Percentiles rank a stretch among this genome's conserved stretches.
Conservation (phyloP, 2,797 vertebrate genomes). For the Euphonia xanthogaster region DNA sequence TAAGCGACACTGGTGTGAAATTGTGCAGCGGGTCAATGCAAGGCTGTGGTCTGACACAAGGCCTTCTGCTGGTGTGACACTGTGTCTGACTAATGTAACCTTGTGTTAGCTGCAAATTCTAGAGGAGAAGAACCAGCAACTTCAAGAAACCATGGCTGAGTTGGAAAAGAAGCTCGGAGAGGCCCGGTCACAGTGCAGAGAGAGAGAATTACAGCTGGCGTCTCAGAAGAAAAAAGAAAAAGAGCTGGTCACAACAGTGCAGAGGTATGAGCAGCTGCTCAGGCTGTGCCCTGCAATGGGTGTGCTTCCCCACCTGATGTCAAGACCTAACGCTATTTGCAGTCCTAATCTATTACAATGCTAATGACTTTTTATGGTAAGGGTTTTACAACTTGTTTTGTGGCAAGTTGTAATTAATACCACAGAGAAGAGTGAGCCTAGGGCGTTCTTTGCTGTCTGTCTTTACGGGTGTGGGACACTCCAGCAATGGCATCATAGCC, state of each 20-base stretch:
- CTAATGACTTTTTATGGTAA: neutral
- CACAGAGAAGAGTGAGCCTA: neutral
- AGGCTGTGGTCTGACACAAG: neutral
- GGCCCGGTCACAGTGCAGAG: constrained; percentile 72
- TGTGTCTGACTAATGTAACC: neutral
- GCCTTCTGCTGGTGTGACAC: neutral
- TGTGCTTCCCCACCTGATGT: neutral
- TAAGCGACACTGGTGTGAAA: neutral
- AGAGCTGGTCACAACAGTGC: constrained; percentile 89
- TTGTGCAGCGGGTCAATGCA: neutral
- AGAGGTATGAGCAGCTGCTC: constrained; percentile 80
- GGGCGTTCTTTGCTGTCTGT: neutral
- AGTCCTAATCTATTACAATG: neutral
- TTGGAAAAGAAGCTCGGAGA: constrained; percentile 79
- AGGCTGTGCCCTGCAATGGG: neutral
- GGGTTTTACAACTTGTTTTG: neutral
- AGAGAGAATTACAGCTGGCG: constrained; percentile 84
- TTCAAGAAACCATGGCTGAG: constrained; percentile 76
- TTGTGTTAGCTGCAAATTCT: constrained; percentile 75
- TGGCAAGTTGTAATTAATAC: neutral
- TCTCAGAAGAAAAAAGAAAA: constrained; percentile 88
- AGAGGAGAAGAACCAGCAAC: constrained; percentile 80
- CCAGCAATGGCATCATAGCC: neutral
- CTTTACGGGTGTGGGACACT: neutral
- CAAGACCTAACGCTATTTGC: neutral